Percentiles rank a stretch among this genome's conserved stretches.
These are phyloP conservation scores for Artemia franciscana DNA, from an alignment of 1,140 invertebrate genomes.

Conservation along the genomic window DNA sequence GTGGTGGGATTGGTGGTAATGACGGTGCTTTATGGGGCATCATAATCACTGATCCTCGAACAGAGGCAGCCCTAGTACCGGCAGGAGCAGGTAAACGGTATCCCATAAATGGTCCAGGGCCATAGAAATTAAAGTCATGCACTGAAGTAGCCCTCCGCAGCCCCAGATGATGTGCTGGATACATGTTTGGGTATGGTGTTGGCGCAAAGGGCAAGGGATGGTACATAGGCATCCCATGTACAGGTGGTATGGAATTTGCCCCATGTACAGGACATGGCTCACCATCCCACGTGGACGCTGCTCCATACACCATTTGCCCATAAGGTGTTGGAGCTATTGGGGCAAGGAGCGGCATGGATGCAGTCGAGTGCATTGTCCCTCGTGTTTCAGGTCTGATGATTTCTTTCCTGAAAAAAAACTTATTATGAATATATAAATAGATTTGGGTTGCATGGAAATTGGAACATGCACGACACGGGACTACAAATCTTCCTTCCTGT, in stretches of 20 bases:
- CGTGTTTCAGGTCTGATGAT: slow-evolving; percentile 6
- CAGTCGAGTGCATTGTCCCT: slow-evolving; percentile 8
- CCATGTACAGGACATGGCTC: slow-evolving; percentile 10
- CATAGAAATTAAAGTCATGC: neutral
- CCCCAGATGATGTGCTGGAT: slow-evolving; percentile 1
- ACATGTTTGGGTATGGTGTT: neutral
- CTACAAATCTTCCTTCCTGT: too few relatives aligned
- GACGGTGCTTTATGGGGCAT: slow-evolving; percentile 1
- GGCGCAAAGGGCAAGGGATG: neutral
- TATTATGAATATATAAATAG: too few relatives aligned
- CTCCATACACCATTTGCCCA: neutral
- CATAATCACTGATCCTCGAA: neutral
- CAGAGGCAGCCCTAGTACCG: neutral
- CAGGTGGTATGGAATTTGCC: neutral
- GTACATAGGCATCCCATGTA: neutral
- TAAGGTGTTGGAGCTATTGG: slow-evolving; percentile 1
- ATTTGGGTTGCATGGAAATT: too few relatives aligned
- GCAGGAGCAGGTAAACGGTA: neutral
- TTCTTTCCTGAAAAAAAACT: neutral
- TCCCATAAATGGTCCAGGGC: neutral
- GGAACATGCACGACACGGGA: too few relatives aligned
- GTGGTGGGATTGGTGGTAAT: slow-evolving; percentile 6
- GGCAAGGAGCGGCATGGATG: slow-evolving; percentile 8
- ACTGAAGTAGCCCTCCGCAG: neutral
- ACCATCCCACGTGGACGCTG: slow-evolving; percentile 7